Percentiles rank a stretch among this genome's conserved stretches.
Evolutionary conservation across 2,113 vertebrate genomes (phyloP).

Genomic region (Dolichallabes microphthalmus): DNA sequence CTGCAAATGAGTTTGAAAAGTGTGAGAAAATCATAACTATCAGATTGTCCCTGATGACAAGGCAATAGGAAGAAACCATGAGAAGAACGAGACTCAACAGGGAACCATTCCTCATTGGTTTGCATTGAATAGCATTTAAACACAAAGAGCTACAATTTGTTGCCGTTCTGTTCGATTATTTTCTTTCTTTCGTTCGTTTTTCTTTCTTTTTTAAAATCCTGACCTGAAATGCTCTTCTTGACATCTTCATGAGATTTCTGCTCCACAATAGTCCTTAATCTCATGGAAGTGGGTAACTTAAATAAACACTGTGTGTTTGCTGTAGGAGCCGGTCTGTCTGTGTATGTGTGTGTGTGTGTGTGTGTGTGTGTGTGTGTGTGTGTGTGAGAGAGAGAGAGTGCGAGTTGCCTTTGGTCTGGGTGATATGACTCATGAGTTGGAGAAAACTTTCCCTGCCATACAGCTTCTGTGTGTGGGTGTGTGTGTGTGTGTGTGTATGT

Average conservation of each 20-base stretch:
- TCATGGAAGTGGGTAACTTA: not conserved
- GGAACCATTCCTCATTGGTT: too few species aligned
- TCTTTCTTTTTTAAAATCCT: not conserved
- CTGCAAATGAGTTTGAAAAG: too few species aligned
- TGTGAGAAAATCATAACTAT: too few species aligned
- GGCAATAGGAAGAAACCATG: too few species aligned
- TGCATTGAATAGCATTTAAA: not conserved
- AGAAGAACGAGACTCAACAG: too few species aligned
- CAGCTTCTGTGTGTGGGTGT: not conserved
- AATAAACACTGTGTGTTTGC: not conserved
- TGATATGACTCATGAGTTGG: slow-evolving; percentile 19
- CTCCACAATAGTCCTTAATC: not conserved
- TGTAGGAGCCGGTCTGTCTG: not conserved
- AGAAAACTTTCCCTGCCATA: not conserved
- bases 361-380: too few species aligned
- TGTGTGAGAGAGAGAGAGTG: not conserved
- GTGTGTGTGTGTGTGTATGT: not conserved
- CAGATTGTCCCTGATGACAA: too few species aligned
- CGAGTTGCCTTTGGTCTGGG: not conserved
- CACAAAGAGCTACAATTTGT: not conserved
- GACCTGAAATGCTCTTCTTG: not conserved
- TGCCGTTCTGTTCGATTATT: not conserved
- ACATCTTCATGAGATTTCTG: not conserved
- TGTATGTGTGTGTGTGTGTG: not conserved
- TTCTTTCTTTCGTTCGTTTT: not conserved